Conservation (phyloP, 2,797 vertebrate genomes). For the Labroides dimidiatus region DNA sequence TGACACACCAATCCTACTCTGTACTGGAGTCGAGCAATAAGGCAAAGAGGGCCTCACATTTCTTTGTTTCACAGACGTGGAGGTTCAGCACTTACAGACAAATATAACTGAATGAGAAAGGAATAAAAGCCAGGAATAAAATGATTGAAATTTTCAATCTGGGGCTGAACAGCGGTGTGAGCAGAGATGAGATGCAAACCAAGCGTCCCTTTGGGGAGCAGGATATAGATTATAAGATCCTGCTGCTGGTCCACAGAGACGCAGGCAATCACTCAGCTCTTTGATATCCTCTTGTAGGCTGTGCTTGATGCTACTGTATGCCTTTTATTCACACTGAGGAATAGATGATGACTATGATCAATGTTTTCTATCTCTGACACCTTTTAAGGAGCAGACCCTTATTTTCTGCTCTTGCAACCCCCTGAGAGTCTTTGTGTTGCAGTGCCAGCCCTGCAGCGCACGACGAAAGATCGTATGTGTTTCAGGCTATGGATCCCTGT, state of each 20-base stretch:
- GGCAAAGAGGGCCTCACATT: slow-evolving; percentile 30
- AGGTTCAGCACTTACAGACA: slow-evolving; percentile 56
- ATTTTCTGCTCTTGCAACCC: slow-evolving; percentile 55
- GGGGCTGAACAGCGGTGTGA: slow-evolving; percentile 56
- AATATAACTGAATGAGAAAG: slow-evolving; percentile 52
- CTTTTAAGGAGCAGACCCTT: slow-evolving; percentile 61
- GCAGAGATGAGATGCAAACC: slow-evolving; percentile 77
- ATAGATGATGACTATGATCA: slow-evolving; percentile 70
- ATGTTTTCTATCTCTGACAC: slow-evolving; percentile 64
- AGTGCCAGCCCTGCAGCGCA: slow-evolving; percentile 41
- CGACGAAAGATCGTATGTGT: slow-evolving; percentile 62
- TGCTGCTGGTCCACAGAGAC: slow-evolving; percentile 71
- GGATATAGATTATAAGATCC: slow-evolving; percentile 76
- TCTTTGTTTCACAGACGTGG: slow-evolving; percentile 54
- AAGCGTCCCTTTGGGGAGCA: slow-evolving; percentile 70
- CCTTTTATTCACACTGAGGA: slow-evolving; percentile 63
- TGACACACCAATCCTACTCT: slow-evolving; percentile 43
- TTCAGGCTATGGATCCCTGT: slow-evolving; percentile 69
- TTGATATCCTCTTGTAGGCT: slow-evolving; percentile 71
- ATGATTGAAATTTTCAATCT: slow-evolving; percentile 78
- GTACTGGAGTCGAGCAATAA: slow-evolving; percentile 43
- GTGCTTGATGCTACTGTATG: slow-evolving; percentile 56
- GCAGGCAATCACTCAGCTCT: slow-evolving; percentile 70
- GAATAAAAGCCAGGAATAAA: slow-evolving; percentile 56
- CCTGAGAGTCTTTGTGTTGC: slow-evolving; percentile 52